Base-by-base conservation (phyloP, 2,888 invertebrate species). In the Eubasilissa splendida region DNA sequence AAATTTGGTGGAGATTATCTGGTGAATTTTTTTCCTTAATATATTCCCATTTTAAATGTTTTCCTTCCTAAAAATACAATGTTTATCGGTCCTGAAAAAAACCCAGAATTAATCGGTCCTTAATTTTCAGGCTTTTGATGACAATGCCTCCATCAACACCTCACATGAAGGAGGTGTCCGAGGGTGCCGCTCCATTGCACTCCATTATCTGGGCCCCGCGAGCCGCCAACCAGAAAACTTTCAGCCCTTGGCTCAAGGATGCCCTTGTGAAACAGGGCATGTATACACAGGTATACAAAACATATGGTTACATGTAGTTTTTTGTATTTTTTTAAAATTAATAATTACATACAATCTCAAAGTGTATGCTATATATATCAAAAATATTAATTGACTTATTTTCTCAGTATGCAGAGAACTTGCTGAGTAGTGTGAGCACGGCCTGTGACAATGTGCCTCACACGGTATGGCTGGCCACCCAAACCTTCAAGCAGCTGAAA, bases 191-290 rank as follows among this genome's bases (percentile, higher is more conserved):
- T 78, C 90, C 96, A 14, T 89, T 98, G 60, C 96, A 97, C 89
- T 96, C 97, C 0, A 89, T 97, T 8, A 90, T 97, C 10, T 98
- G 98, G 98, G 96, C 96, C 5, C 96, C 97, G 5, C 91, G 97
- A 66, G 94, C 96, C 0, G 94, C 94, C 56, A 95, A 96, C 87
- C 92, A 92, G 83, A 96, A 96, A 88, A 93, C 95, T 5, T 96
- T 96, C 88, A 94, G 94, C 85, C 94, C 95, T 60, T 98, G 97
- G 95, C 92, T 97, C 85, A 97, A 97, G 86, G 97, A 98, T 86
- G 96, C 96, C 78, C 91, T 98, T 2, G 96, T 96, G 7, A 96
- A 96, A 86, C 97, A 97, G 90, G 96, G 96, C 82, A 94, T 96
- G 93, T 96, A 96, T 85, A 96, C 96, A 0, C 96, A 96, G 89